phyloP scores from a whole-genome alignment of 2,888 invertebrate genomes.

The Nebria brevicollis region DNA sequence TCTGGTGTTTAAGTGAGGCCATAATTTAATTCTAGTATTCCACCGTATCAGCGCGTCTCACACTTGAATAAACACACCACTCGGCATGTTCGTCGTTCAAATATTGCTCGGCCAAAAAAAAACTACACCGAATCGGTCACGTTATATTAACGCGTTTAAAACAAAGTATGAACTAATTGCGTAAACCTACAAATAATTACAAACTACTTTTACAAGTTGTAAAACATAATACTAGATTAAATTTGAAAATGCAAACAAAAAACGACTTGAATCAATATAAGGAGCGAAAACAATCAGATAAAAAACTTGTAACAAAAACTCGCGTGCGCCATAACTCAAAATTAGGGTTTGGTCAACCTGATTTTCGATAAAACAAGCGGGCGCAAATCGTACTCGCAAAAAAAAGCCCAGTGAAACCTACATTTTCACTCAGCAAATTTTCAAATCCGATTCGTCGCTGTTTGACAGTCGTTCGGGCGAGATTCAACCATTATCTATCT shows the following conservation, averaged over 20 bases:
- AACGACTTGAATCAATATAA: not conserved
- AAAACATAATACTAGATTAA: too few relatives aligned
- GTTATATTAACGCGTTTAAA: conserved; percentile 4
- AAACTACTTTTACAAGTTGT: too few relatives aligned
- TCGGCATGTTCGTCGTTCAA: conserved; percentile 20
- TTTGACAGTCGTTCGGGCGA: conserved; percentile 30
- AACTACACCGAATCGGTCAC: conserved; percentile 7
- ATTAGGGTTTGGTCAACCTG: conserved; percentile 37
- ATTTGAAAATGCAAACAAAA: too few relatives aligned
- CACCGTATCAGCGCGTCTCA: conserved; percentile 45
- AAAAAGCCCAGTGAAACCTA: not conserved
- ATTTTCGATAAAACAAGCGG: conserved; percentile 36
- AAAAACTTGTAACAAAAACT: conserved; percentile 33
- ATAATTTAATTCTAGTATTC: conserved; percentile 47
- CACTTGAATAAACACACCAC: conserved; percentile 41
- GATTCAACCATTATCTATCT: conserved; percentile 26
- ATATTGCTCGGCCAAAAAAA: conserved; percentile 39
- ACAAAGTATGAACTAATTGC: not conserved
- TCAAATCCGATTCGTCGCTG: conserved; percentile 44
- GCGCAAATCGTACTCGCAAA: conserved; percentile 27
- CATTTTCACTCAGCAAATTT: conserved; percentile 38
- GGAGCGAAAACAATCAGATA: conserved; percentile 12
- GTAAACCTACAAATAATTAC: not conserved
- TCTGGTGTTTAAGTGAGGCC: conserved; percentile 43
- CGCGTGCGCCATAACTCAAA: conserved; percentile 36